Evolutionary conservation across 2,888 invertebrate genomes (phyloP).

Genomic region (Diaphora mendica): DNA sequence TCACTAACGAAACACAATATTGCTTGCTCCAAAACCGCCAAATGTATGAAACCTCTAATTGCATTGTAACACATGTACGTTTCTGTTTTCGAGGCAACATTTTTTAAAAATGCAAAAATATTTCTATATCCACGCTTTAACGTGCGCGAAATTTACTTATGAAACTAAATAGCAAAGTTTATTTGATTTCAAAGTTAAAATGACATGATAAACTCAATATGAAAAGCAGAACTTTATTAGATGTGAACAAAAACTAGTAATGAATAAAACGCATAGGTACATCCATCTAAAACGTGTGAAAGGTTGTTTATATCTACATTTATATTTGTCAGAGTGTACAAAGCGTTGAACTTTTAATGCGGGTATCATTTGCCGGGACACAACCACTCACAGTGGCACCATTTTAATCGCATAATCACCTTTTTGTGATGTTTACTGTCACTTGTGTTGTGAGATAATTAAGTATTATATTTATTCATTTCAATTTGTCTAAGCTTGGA

Average conservation of each 20-base stretch:
- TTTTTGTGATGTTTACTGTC: constrained; percentile 18
- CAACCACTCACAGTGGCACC: constrained; percentile 6
- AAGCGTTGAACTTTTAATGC: constrained; percentile 24
- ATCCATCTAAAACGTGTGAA: constrained; percentile 1
- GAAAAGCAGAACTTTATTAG: not conserved
- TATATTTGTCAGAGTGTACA: not conserved
- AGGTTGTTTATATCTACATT: constrained; percentile 5
- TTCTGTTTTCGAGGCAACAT: no score
- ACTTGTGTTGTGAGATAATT: constrained; percentile 16
- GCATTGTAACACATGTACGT: no score
- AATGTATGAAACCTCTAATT: no score
- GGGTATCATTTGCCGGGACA: constrained; percentile 21
- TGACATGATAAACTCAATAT: not conserved
- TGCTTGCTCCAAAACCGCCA: no score
- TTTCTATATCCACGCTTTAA: no score
- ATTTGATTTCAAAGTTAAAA: no score
- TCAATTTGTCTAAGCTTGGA: not conserved
- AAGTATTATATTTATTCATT: constrained; percentile 15
- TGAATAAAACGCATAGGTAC: not conserved
- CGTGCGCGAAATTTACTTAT: no score
- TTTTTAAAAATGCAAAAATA: no score
- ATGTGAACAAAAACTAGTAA: not conserved
- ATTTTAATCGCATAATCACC: constrained; percentile 19
- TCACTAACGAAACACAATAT: no score
- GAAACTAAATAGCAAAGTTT: no score